Percentiles rank a stretch among this genome's conserved stretches.
Conservation (phyloP, 2,113 vertebrate genomes). For the Chauna torquata region DNA sequence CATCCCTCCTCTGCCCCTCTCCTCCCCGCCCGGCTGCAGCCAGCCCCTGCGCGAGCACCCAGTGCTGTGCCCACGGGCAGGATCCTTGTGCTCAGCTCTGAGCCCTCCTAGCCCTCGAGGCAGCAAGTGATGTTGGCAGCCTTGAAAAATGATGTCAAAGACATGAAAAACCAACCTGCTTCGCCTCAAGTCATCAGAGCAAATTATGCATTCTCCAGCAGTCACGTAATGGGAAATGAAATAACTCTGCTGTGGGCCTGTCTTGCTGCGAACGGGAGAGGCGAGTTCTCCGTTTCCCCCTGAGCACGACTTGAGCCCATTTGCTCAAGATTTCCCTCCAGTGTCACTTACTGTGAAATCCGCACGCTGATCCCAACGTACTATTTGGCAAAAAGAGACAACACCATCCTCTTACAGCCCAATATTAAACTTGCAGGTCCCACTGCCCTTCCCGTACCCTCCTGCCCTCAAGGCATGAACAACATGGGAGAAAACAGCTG, state of each 20-base stretch:
- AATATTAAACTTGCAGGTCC: fast-evolving
- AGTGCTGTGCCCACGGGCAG: fast-evolving
- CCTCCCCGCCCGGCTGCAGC: fast-evolving
- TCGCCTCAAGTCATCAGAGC: not conserved
- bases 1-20: not conserved
- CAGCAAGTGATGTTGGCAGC: not conserved
- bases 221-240: not conserved
- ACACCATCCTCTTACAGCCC: not conserved
- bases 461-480: not conserved
- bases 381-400: fast-evolving
- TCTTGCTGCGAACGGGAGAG: fast-evolving
- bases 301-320: fast-evolving
- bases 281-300: not conserved
- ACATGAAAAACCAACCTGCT: not conserved
- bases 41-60: fast-evolving
- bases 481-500: fast-evolving
- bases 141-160: not conserved
- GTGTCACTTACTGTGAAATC: not conserved
- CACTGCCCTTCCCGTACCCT: fast-evolving
- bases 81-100: fast-evolving
- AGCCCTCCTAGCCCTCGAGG: fast-evolving
- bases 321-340: not conserved
- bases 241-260: fast-evolving
- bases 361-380: fast-evolving
- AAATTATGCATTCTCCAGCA: not conserved